Conservation (phyloP, 1,140 invertebrate genomes). For the Halyomorpha halys region DNA sequence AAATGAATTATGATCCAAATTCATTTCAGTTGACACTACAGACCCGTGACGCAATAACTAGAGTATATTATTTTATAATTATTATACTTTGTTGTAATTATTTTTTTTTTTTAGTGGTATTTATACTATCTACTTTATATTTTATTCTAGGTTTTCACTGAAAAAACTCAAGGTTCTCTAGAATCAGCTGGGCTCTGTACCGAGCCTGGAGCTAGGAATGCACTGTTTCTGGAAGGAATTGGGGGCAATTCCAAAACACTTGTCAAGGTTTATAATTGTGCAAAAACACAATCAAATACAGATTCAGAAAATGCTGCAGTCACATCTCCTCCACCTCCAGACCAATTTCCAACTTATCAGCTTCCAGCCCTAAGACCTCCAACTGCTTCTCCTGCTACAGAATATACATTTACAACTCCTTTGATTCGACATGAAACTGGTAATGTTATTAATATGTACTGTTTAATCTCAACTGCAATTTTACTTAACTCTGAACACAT, state of each 20-base stretch:
- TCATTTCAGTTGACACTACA: conserved; percentile 25
- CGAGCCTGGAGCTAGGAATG: conserved; percentile 2
- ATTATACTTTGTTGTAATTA: too few species aligned
- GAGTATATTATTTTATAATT: neutral
- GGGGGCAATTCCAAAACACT: neutral
- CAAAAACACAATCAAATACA: neutral
- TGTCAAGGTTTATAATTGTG: neutral
- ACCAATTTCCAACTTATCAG: neutral
- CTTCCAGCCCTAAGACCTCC: neutral
- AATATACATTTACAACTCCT: conserved; percentile 17
- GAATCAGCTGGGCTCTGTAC: conserved; percentile 18
- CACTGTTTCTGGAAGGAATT: conserved; percentile 15
- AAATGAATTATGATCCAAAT: conserved; percentile 26
- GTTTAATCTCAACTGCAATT: too few species aligned
- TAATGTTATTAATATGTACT: neutral
- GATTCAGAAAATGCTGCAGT: neutral
- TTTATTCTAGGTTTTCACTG: conserved; percentile 19
- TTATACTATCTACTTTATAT: conserved; percentile 13
- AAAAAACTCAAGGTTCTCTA: conserved; percentile 18
- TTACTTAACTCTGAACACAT: too few species aligned
- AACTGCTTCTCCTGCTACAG: conserved; percentile 2
- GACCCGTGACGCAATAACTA: neutral
- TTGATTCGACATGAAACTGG: conserved; percentile 24
- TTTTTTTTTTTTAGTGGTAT: neutral
- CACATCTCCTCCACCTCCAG: conserved; percentile 5